Evolutionary conservation across 1,140 invertebrate genomes (phyloP), one percentile per base, ranked within the genome.

Genomic region (Orussus abietinus): DNA sequence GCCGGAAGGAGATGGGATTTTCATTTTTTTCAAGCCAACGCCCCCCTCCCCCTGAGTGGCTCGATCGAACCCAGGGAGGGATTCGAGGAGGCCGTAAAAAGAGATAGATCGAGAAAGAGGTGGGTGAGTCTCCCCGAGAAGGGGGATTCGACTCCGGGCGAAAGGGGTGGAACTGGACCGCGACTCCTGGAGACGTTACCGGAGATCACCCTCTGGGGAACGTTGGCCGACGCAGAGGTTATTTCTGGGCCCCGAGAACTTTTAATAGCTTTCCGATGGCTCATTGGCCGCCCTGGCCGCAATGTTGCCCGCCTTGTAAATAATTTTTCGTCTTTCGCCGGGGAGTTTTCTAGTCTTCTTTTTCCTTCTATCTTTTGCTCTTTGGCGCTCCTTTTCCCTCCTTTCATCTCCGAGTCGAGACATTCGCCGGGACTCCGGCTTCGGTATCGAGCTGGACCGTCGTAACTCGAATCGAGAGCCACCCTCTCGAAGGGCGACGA

Each of bases 221-320:
- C 32, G 43, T 14, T 38, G 35, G 14, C 34, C 35, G 49, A 39
- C 48, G 38, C 41, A 38, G 34, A 57, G 49, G 49, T 59, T 61
- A 57, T 58, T 59, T 62, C 53, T 53, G 44, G 41, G 46, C 51
- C 36, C 49, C 47, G 55, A 58, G 55, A 62, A 62, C 59, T 62
- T 62, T 62, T 62, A 62, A 62, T 62, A 62, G 53, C 52, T 62
- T 62, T 60, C 55, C 49, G 59, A 59, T 62, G 54, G 49, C 57
- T 56, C 56, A 55, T 58, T 55, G 52, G 38, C 19, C 40, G 45
- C n/a, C n/a, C n/a, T n/a, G n/a, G n/a, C n/a, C n/a, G n/a, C n/a
- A n/a, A n/a, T n/a, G n/a, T n/a, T n/a, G n/a, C n/a, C n/a, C n/a
- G 18, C 20, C 50, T 59, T 62, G 49, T 59, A 59, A 59, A 59